A percentile compares a stretch with the other conserved stretches of the same genome.
Evolutionary conservation across 1,140 invertebrate species (phyloP).

Genomic region (Protaetia brevitarsis): DNA sequence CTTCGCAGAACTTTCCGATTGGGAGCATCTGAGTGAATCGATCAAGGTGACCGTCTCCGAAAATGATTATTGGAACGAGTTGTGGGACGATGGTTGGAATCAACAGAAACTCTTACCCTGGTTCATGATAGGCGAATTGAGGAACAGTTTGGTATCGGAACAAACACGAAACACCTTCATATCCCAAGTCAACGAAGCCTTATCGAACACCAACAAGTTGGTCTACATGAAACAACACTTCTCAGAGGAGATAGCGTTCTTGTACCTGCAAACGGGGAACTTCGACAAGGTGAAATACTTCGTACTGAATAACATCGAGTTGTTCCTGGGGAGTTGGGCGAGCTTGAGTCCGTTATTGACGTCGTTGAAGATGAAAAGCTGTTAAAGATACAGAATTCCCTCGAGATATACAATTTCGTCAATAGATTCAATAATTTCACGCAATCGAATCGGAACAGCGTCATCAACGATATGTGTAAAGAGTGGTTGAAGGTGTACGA

Average conservation of each 20-base stretch:
- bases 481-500: conserved; percentile 22
- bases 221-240: conserved; percentile 45
- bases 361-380: conserved; percentile 47
- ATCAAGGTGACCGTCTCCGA: conserved; percentile 27
- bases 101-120: conserved; percentile 51
- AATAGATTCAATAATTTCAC: conserved; percentile 7
- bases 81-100: conserved; percentile 49
- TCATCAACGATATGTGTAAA: conserved; percentile 16
- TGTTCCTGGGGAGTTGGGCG: conserved; percentile 52
- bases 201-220: conserved; percentile 36
- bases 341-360: conserved; percentile 47
- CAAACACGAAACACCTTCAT: conserved; percentile 28
- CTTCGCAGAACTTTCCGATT: conserved; percentile 51
- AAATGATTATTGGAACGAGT: conserved; percentile 36
- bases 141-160: conserved; percentile 35
- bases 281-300: conserved; percentile 37
- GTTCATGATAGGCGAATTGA: conserved; percentile 47
- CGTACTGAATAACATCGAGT: conserved; percentile 42
- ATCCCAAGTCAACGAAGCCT: conserved; percentile 35
- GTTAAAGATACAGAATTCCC: conserved; percentile 43
- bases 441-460: conserved; percentile 3
- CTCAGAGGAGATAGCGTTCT: conserved; percentile 50
- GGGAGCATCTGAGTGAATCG: conserved; percentile 42
- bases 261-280: conserved; percentile 41
- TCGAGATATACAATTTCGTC: conserved; percentile 22